These are phyloP conservation scores for Brachyptera risi DNA, from an alignment of 2,888 invertebrate genomes.

Conservation along the genomic window DNA sequence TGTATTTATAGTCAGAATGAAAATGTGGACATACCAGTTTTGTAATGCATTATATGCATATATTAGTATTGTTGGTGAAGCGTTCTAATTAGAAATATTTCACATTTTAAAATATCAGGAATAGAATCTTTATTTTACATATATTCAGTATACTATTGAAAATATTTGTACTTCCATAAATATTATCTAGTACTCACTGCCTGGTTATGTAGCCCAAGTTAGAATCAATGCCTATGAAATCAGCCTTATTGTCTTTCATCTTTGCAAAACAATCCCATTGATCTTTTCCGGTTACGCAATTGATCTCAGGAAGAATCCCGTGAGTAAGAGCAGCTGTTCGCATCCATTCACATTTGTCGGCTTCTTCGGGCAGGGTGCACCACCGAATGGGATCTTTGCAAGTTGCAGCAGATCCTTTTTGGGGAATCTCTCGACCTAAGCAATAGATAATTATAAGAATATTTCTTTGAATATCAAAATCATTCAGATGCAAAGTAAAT, in stretches of 20 bases:
- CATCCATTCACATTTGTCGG: conserved; percentile 58
- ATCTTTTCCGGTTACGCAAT: conserved; percentile 48
- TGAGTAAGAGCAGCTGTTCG: conserved; percentile 51
- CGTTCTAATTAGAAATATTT: no score
- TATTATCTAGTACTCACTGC: conserved; percentile 55
- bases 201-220: conserved; percentile 61
- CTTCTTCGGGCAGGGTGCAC: conserved; percentile 56
- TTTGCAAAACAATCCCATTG: conserved; percentile 54
- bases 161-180: no score
- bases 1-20: no score
- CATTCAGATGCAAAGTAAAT: no score
- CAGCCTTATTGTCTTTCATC: conserved; percentile 50
- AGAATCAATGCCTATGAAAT: conserved; percentile 58
- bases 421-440: conserved; percentile 37
- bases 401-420: background rate
- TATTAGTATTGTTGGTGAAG: no score
- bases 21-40: no score
- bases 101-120: no score
- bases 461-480: no score
- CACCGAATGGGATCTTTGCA: conserved; percentile 41
- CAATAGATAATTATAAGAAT: no score
- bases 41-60: no score
- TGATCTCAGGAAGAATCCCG: conserved; percentile 57
- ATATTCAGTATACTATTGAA: no score
- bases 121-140: no score